Evolutionary conservation across 2,797 vertebrate species (phyloP).

Genomic region (Syngnathus rostellatus): DNA sequence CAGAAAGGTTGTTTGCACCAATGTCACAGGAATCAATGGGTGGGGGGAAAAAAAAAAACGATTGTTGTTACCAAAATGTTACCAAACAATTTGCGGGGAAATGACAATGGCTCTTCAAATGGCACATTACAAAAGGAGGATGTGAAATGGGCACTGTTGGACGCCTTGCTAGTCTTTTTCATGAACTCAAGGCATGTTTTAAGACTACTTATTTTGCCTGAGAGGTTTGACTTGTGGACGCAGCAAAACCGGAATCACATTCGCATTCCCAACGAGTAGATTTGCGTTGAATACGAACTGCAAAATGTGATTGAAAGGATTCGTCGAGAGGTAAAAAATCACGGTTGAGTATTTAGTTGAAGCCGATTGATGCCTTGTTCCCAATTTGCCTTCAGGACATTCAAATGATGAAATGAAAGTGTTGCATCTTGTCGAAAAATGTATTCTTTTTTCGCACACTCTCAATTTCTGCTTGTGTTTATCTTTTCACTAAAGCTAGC

Average conservation of each 20-base stretch:
- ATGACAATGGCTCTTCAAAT: not conserved
- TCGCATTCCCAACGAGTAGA: not conserved
- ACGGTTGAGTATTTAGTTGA: not conserved
- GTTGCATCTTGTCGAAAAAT: not conserved
- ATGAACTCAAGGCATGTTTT: not conserved
- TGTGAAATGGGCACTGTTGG: not conserved
- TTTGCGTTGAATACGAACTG: not conserved
- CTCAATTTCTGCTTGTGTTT: slow-evolving; percentile 42
- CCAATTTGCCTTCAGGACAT: not conserved
- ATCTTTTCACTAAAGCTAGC: slow-evolving; percentile 48
- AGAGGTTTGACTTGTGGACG: not conserved
- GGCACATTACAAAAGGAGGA: not conserved
- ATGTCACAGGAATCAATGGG: slow-evolving; percentile 5
- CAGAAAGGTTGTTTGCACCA: slow-evolving; percentile 3
- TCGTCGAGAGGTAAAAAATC: not conserved
- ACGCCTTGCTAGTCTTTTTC: not conserved
- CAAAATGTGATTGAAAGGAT: not conserved
- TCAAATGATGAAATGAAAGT: not conserved
- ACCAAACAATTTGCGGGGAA: not conserved
- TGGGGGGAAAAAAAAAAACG: not conserved
- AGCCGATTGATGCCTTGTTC: not conserved
- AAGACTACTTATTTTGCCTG: not conserved
- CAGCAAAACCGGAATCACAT: not conserved
- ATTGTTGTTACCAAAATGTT: not conserved
- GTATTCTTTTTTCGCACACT: slow-evolving; percentile 34